These are phyloP conservation scores for Agapostemon virescens DNA, from an alignment of 2,888 invertebrate genomes.

Conservation along the genomic window DNA sequence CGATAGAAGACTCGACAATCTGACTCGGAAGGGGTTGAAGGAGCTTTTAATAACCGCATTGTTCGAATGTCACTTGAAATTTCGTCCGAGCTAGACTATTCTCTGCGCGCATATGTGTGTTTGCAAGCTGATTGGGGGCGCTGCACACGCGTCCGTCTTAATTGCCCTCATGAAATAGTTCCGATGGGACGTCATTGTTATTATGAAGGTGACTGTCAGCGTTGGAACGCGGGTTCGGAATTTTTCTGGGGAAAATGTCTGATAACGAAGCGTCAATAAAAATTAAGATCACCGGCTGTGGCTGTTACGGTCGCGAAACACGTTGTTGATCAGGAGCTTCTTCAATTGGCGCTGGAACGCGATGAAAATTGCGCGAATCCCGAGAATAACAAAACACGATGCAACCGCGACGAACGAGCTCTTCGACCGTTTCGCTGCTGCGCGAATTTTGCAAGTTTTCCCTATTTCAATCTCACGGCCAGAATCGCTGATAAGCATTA, in stretches of 20 bases:
- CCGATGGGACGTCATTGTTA: constrained; percentile 65
- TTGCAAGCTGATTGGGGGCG: constrained; percentile 42
- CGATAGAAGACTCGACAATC: too few relatives aligned
- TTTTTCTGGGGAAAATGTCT: constrained; percentile 9
- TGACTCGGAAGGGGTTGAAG: too few relatives aligned
- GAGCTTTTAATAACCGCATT: too few relatives aligned
- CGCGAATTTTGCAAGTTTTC: too few relatives aligned
- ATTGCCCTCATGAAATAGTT: constrained; percentile 61
- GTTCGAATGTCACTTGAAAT: too few relatives aligned
- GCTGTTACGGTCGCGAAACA: neutral
- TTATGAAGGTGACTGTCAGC: constrained; percentile 49
- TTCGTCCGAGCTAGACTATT: constrained; percentile 27
- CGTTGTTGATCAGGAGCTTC: neutral
- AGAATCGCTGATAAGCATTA: too few relatives aligned
- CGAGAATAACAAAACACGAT: neutral
- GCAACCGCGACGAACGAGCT: neutral
- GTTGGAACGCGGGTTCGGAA: constrained; percentile 24
- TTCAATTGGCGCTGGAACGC: constrained; percentile 11
- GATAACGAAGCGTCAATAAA: constrained; percentile 12
- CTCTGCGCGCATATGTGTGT: too few relatives aligned
- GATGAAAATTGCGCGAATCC: neutral
- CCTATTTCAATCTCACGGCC: too few relatives aligned
- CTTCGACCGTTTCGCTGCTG: too few relatives aligned
- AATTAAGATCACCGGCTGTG: constrained; percentile 8
- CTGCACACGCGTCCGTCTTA: constrained; percentile 53